Evolutionary conservation across 92 coral and sea anemone genomes (phyloP).

Genomic region (Zoanthus sociatus): DNA sequence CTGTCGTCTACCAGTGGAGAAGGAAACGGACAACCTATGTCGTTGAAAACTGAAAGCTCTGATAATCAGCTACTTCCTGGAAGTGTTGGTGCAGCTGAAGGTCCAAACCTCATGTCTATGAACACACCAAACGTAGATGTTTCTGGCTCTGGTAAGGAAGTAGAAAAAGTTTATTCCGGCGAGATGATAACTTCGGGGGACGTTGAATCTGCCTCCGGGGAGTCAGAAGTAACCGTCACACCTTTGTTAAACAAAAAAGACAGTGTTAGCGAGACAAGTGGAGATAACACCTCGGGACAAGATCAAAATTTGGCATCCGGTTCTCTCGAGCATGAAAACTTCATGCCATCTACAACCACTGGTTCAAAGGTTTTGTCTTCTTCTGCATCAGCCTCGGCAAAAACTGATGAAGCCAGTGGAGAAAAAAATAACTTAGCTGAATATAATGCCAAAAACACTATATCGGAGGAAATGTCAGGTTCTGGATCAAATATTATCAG

Average conservation of each 20-base stretch:
- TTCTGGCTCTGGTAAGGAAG: conserved; percentile 66
- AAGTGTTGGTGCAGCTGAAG: conserved; percentile 52
- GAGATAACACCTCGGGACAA: conserved; percentile 26
- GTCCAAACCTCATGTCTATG: conserved; percentile 93
- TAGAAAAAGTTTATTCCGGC: conserved; percentile 37
- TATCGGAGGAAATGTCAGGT: conserved; percentile 26
- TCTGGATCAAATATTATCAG: background rate
- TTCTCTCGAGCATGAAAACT: conserved; percentile 16
- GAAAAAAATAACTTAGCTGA: background rate
- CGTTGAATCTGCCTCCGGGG: conserved; percentile 71
- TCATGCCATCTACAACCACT: conserved; percentile 12
- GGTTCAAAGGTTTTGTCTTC: background rate
- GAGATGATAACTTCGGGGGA: conserved; percentile 50
- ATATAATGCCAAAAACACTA: conserved; percentile 9
- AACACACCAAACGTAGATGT: conserved; percentile 71
- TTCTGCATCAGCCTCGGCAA: conserved; percentile 17
- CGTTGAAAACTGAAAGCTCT: conserved; percentile 22
- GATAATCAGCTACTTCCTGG: conserved; percentile 44
- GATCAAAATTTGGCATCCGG: background rate
- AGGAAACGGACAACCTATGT: conserved; percentile 5
- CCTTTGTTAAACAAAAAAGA: conserved; percentile 17
- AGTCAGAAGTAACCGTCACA: conserved; percentile 32
- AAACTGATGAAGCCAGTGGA: conserved; percentile 25
- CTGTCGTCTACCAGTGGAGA: conserved; percentile 22
- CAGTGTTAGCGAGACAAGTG: conserved; percentile 22